phyloP scores from a whole-genome alignment of 2,888 invertebrate genomes.

The Nyleta sp. region DNA sequence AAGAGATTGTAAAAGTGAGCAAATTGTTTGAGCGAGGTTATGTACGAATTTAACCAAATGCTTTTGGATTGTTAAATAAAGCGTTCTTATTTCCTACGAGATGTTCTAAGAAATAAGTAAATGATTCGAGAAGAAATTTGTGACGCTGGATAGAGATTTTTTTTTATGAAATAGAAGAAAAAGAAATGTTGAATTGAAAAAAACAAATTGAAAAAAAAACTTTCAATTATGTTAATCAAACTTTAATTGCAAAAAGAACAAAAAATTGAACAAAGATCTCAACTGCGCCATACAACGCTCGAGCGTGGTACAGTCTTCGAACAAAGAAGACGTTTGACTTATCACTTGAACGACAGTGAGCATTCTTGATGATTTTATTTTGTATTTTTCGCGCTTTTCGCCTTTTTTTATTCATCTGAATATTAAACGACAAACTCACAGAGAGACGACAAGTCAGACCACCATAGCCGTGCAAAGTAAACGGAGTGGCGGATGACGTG shows the following conservation, averaged over 20 bases:
- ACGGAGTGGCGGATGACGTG: slow-evolving; percentile 76
- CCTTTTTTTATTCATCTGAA: slow-evolving; percentile 43
- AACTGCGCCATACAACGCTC: neutral
- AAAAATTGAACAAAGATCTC: too few relatives aligned
- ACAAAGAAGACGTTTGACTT: slow-evolving; percentile 23
- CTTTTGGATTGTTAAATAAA: too few relatives aligned
- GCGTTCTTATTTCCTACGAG: too few relatives aligned
- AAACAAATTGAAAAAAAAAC: too few relatives aligned
- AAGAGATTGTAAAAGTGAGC: neutral
- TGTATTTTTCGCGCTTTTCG: neutral
- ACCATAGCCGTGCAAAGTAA: slow-evolving; percentile 70
- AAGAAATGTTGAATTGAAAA: too few relatives aligned
- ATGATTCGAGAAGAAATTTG: too few relatives aligned
- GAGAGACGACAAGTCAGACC: slow-evolving; percentile 36
- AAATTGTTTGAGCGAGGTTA: neutral
- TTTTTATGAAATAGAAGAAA: too few relatives aligned
- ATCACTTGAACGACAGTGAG: slow-evolving; percentile 5
- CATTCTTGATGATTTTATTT: slow-evolving; percentile 34
- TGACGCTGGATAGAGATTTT: too few relatives aligned
- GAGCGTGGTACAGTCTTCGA: neutral
- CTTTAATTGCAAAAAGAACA: too few relatives aligned
- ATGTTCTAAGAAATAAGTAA: too few relatives aligned
- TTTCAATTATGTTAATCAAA: too few relatives aligned
- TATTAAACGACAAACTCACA: slow-evolving; percentile 46
- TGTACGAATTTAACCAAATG: too few relatives aligned